These are phyloP conservation scores for Merops nubicus DNA, from an alignment of 2,113 vertebrate genomes.

Conservation along the genomic window DNA sequence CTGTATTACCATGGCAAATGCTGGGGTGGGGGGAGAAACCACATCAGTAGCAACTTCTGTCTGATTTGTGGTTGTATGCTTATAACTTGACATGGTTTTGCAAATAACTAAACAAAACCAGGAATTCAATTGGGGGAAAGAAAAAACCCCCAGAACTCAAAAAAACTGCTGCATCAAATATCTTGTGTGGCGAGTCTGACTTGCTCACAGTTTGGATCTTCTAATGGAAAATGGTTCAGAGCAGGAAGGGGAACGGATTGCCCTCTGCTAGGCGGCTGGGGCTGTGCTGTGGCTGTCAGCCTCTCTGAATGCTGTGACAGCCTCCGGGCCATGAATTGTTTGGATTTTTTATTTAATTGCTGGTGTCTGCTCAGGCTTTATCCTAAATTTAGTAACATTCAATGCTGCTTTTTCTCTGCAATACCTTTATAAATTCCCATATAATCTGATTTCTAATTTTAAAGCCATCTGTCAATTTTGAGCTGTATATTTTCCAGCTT, in stretches of 20 bases:
- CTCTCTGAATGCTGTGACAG: not conserved
- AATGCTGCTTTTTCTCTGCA: slow-evolving; percentile 22
- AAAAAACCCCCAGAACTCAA: not conserved
- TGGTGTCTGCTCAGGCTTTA: slow-evolving; percentile 33
- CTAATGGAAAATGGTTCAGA: not conserved
- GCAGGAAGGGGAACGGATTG: not conserved
- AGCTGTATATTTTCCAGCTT: slow-evolving; percentile 31
- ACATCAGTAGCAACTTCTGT: slow-evolving; percentile 64
- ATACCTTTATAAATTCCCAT: slow-evolving; percentile 49
- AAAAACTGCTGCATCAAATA: not conserved
- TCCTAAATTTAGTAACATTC: slow-evolving; percentile 46
- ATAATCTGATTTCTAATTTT: slow-evolving; percentile 52
- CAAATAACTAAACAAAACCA: slow-evolving; percentile 43
- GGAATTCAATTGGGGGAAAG: not conserved
- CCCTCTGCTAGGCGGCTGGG: not conserved
- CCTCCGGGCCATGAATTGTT: not conserved
- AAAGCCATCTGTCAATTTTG: slow-evolving; percentile 53
- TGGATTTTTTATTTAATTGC: slow-evolving; percentile 44
- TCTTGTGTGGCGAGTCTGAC: not conserved
- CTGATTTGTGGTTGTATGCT: slow-evolving; percentile 55
- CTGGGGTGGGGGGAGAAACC: not conserved
- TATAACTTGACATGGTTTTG: slow-evolving; percentile 55
- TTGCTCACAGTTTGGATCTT: not conserved
- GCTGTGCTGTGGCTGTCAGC: not conserved
- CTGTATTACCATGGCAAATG: slow-evolving; percentile 9